Conservation (phyloP, 2,797 vertebrate species). For the Glyptemys insculpta region DNA sequence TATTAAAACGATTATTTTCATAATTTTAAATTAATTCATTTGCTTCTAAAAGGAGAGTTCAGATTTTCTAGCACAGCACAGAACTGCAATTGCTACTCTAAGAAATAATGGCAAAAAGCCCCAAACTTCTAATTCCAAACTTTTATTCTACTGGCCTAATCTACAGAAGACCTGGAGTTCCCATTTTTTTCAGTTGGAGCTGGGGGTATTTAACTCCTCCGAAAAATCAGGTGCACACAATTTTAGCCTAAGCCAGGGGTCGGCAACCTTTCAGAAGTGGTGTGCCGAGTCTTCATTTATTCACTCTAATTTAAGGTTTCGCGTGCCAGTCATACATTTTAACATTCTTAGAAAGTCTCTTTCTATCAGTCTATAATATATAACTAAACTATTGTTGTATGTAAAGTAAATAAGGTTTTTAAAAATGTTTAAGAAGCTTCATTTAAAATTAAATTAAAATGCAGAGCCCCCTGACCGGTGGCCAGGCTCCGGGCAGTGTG, state of each 20-base stretch:
- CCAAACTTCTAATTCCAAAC: not conserved
- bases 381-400: no score
- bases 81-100: not conserved
- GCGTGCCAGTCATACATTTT: no score
- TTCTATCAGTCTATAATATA: no score
- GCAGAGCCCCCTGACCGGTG: no score
- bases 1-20: not conserved
- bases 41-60: not conserved
- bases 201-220: not conserved
- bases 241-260: not conserved
- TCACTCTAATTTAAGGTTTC: no score
- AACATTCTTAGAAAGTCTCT: no score
- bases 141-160: not conserved
- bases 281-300: no score
- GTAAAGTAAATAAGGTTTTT: no score
- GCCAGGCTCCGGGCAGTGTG: no score
- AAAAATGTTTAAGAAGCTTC: no score
- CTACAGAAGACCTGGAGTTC: not conserved
- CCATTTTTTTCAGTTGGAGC: not conserved
- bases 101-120: not conserved
- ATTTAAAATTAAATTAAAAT: no score
- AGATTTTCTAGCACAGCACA: not conserved
- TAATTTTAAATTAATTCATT: not conserved
- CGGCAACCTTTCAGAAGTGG: no score
- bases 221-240: not conserved